These are phyloP conservation scores for Listrodromus nycthemerus DNA, from an alignment of 2,888 invertebrate genomes.

Conservation along the genomic window DNA sequence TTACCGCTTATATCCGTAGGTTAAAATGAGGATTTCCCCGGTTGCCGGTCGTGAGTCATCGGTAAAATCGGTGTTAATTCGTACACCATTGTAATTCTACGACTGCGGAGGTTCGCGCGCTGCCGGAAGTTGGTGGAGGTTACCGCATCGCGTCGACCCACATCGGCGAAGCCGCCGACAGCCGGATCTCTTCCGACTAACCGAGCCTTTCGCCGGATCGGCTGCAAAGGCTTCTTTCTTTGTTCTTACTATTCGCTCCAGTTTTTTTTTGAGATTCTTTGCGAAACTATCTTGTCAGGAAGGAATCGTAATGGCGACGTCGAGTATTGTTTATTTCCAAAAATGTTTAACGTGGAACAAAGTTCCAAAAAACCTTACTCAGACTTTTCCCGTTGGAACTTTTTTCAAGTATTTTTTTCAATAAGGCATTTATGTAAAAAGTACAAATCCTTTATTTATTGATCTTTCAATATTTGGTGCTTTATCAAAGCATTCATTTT, in stretches of 20 bases:
- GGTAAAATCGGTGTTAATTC: background rate
- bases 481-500: too few species aligned
- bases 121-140: conserved; percentile 29
- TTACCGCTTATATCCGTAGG: too few species aligned
- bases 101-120: conserved; percentile 3
- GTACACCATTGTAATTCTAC: background rate
- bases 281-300: too few species aligned
- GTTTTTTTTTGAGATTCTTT: background rate
- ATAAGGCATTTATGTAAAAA: too few species aligned
- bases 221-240: background rate
- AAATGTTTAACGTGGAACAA: too few species aligned
- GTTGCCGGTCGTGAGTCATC: conserved; percentile 24
- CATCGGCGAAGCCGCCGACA: conserved; percentile 11
- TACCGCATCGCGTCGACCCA: conserved; percentile 30
- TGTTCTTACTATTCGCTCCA: background rate
- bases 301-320: too few species aligned
- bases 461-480: too few species aligned
- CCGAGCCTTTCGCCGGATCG: background rate
- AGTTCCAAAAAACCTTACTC: too few species aligned
- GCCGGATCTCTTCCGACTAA: conserved; percentile 15
- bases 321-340: too few species aligned
- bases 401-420: too few species aligned
- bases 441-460: too few species aligned
- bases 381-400: too few species aligned
- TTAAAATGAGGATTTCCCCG: background rate